Evolutionary conservation across 2,797 vertebrate species (phyloP).

Genomic region (Poecilia wingei): DNA sequence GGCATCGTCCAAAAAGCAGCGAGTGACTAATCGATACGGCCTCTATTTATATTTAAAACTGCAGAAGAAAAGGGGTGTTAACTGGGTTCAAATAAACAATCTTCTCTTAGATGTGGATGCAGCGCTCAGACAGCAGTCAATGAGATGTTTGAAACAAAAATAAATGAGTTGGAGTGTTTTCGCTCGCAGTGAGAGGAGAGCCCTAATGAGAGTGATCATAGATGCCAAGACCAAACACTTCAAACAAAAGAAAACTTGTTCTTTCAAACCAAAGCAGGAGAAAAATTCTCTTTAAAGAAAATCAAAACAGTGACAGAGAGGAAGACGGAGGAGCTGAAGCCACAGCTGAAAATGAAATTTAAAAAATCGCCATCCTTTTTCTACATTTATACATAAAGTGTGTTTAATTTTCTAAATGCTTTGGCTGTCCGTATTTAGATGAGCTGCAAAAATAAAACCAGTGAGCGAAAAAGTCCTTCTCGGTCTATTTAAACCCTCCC

Average conservation of each 20-base stretch:
- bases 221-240: constrained; percentile 73
- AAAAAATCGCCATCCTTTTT: neutral
- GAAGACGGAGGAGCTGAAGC: constrained; percentile 33
- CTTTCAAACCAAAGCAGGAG: constrained; percentile 63
- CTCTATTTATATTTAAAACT: constrained; percentile 73
- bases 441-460: constrained; percentile 75
- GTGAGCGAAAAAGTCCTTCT: constrained; percentile 78
- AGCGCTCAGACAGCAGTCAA: constrained; percentile 70
- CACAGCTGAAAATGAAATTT: constrained; percentile 31
- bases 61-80: constrained; percentile 53
- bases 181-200: constrained; percentile 55
- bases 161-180: constrained; percentile 69
- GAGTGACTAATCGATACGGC: constrained; percentile 66
- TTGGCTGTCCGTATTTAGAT: constrained; percentile 64
- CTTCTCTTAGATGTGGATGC: constrained; percentile 69
- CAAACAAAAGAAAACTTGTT: constrained; percentile 74
- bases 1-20: constrained; percentile 34
- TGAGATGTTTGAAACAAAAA: constrained; percentile 76
- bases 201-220: constrained; percentile 76
- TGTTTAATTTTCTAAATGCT: constrained; percentile 47
- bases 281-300: constrained; percentile 62
- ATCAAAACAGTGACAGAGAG: constrained; percentile 54
- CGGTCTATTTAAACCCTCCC: constrained; percentile 80
- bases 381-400: constrained; percentile 30
- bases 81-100: constrained; percentile 67